Evolutionary conservation across 2,113 vertebrate species (phyloP).

Genomic region (Pedetes capensis): DNA sequence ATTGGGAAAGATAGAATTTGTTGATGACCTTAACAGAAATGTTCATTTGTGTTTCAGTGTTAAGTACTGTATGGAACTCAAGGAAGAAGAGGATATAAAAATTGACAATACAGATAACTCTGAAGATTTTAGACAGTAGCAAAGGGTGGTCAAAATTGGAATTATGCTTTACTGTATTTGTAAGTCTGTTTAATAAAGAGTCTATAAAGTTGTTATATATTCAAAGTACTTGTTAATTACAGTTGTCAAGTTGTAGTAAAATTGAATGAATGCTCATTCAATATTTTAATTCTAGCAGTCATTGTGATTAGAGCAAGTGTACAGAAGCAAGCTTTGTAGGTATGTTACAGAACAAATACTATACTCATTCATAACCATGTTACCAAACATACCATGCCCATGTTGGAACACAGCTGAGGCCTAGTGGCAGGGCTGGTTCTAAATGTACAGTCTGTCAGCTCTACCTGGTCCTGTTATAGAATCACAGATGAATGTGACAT

Average conservation of each 20-base stretch:
- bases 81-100: neutral
- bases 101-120: neutral
- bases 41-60: neutral
- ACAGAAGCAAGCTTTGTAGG: neutral
- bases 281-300: neutral
- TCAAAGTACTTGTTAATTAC: neutral
- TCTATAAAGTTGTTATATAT: neutral
- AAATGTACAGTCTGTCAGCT: neutral
- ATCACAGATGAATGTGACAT: too few species aligned
- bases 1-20: neutral
- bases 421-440: too few species aligned
- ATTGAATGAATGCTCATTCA: neutral
- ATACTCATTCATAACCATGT: too few species aligned
- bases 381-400: too few species aligned
- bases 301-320: neutral
- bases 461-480: rapidly evolving
- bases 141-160: neutral
- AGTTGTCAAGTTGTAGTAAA: neutral
- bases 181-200: neutral
- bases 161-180: neutral
- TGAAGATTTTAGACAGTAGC: neutral
- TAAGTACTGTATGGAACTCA: neutral
- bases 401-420: too few species aligned
- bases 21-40: neutral
- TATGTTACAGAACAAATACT: too few species aligned